Base-by-base conservation (phyloP, 2,888 invertebrate genomes). In the Cephus nigrinus region DNA sequence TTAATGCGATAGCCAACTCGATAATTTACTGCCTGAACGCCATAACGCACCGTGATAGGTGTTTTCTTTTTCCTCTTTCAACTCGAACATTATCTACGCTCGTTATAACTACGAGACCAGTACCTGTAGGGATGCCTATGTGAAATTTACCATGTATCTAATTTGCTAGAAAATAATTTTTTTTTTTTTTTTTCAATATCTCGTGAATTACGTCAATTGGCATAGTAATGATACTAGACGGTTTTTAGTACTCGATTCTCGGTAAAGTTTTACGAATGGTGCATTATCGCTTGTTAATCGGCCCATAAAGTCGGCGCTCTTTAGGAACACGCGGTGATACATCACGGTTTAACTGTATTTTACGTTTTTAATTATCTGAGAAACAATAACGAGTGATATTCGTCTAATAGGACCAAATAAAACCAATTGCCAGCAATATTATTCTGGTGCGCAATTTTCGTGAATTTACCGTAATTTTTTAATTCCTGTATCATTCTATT, bases 1-100 rank as follows among this genome's bases (percentile, higher is more conserved):
- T 71, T 71, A 71, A 71, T 71, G 71, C 71, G 33, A 33, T 31
- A 31, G 71, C 71, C 32, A 71, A 33, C 71, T 31, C 71, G 55
- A 55, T 55, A 55, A 55, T 55, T 55, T 55, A 55, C 55, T 5
- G 55, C 55, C 55, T 23, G 55, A 55, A 55, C 55, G 55, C 23
- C 55, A 55, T 55, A 55, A 55, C 55, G 55, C 55, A 55, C 55
- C 55, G 55, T 23, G 55, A 23, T 55, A 9, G 55, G 23, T 55
- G 23, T 55, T 23, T 55, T 55, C 1, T 55, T 55, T 23, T 9
- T 15, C 5, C 55, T 55, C 55, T 23, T 9, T 55, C 55, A 23
- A 2, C 55, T 55, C 23, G 55, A 23, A 55, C 55, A 23, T 55
- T 55, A 55, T 55, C 55, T 55, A 55, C 23, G 23, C 23, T 55